Evolutionary conservation across 1,140 invertebrate species (phyloP), one percentile per base, ranked within the genome.

Genomic region (Cylas formicarius): DNA sequence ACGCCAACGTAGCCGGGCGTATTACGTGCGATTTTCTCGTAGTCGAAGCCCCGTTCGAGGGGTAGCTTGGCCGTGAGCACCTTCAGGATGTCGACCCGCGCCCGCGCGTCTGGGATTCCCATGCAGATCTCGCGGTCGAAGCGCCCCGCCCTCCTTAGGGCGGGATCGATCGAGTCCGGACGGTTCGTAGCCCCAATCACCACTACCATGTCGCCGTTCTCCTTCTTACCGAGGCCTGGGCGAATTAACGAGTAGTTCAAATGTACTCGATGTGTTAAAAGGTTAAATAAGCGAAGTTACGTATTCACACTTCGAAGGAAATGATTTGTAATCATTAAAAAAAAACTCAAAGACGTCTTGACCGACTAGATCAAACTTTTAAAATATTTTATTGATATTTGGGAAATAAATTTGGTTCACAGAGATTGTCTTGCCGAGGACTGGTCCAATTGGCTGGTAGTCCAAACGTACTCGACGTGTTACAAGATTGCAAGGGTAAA

Each of bases 1-100:
- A 90, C 92, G 14, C 92, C 95, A 22, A 97, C 93, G 75, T 85
- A 98, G n/a, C 95, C 95, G 6, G 95, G 95, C 21, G 91, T 96
- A 16, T 83, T 69, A 53, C 81, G 76, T 18, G 91, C 89, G 31
- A 98, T 68, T 22, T 70, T 66, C 45, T 75, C 64, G 49, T 82
- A 78, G 62, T 86, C 77, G 52, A 94, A 75, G 55, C 81, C 76
- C 16, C 75, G 55, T 37, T 75, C 68, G 5, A 97, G 61, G 40
- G 76, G 75, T 31, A 95, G 63, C 18, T 77, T 75, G 19, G 67
- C 62, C 31, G 77, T 75, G 57, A 89, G 68, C 68, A 32, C 80
- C 57, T 73, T 67, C n/a, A 91, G 60, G 40, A 91, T 91, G 44
- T 82, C 74, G 44, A 72, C 68, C 48, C 92, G 73, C 23, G 89